A percentile compares a stretch with the other conserved stretches of the same genome.
Evolutionary conservation across 2,888 invertebrate species (phyloP).

Genomic region (Callosobruchus maculatus): DNA sequence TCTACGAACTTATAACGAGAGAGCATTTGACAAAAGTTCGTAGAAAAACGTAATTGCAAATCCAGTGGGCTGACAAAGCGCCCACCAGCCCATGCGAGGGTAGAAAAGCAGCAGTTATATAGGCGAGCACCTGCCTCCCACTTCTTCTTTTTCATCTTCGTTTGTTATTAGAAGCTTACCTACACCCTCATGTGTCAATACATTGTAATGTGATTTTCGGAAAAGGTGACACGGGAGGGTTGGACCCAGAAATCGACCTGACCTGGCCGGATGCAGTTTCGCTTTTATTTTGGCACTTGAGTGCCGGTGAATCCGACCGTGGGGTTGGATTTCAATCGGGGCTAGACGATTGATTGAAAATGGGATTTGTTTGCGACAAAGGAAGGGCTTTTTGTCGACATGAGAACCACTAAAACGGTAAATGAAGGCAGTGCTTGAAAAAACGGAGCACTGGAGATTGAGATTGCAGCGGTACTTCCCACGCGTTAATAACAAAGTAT

Average conservation of each 20-base stretch:
- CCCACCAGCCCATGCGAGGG: background rate
- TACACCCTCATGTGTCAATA: slow-evolving; percentile 31
- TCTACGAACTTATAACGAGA: background rate
- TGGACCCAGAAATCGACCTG: background rate
- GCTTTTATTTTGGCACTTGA: background rate
- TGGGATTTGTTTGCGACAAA: background rate
- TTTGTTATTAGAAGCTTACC: slow-evolving; percentile 11
- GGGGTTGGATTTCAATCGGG: background rate
- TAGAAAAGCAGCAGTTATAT: background rate
- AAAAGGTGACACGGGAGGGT: background rate
- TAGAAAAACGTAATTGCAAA: background rate
- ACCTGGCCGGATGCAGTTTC: background rate
- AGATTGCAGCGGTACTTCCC: too few relatives aligned
- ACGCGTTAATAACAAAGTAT: too few relatives aligned
- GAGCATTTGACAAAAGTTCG: background rate
- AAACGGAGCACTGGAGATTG: too few relatives aligned
- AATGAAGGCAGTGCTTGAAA: background rate
- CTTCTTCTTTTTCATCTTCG: background rate
- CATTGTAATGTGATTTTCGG: slow-evolving; percentile 30
- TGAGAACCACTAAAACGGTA: background rate
- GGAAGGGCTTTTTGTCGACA: background rate
- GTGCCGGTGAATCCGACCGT: background rate
- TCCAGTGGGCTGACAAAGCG: background rate
- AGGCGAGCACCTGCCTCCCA: background rate
- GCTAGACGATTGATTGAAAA: background rate